Evolutionary conservation across 2,888 invertebrate genomes (phyloP), one percentile per base, ranked within the genome.

Genomic region (Oscheius onirici): DNA sequence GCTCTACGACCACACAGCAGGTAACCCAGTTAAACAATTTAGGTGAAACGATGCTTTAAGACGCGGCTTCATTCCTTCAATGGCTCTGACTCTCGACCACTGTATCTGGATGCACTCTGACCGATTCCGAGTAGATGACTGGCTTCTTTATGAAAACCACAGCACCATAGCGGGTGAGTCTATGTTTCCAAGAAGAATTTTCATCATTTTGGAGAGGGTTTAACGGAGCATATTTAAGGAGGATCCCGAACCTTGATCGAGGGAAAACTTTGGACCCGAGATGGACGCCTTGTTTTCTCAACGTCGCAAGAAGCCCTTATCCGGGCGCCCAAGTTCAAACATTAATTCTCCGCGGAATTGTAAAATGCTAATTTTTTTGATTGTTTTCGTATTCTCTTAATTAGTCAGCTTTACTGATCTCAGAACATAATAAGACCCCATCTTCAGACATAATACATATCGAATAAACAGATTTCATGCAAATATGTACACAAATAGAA

Each of bases 101-200:
- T 86, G 88, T 40, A 86, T 89, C 74, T 89, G 89, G 89, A 89
- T 89, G 80, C 89, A 89, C 80, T 85, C 86, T 8, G 82, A 84
- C 52, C 65, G 82, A 40, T 89, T 89, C 79, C 79, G 86, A 40
- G 87, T 88, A 5, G 88, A 89, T 75, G 88, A 89, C 65, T 89
- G 89, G 89, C 85, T 89, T 86, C 83, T 89, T 67, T 89, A 88
- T 78, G 89, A 89, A 77, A 84, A 86, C 28, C 88, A 88, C 69
- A 86, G 87, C 72, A 87, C 88, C 11, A 82, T 88, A n/a, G 87
- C 87, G 71, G 84, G 88, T 88, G 73, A 82, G 78, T n/a, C 24
- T 55, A 24, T 24, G 15, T n/a, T n/a, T n/a, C n/a, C n/a, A n/a
- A n/a, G n/a, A n/a, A n/a, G n/a, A n/a, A n/a, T n/a, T n/a, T n/a